Conservation (phyloP, 2,888 invertebrate genomes). For the Machimus rusticus region DNA sequence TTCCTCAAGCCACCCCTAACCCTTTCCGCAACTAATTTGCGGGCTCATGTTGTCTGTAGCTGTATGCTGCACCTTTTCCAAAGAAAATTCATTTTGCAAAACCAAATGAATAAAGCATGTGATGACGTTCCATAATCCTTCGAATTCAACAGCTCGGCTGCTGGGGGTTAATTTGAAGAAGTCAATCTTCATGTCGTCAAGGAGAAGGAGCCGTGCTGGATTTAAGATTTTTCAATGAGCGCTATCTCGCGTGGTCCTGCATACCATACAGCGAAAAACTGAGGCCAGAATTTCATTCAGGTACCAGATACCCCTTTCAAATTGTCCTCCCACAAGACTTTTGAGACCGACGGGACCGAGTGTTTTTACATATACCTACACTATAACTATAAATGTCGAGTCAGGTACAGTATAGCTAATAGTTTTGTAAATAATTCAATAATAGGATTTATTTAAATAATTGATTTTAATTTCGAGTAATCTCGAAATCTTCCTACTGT, state of each 20-base stretch:
- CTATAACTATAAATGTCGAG: no score
- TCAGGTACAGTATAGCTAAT: no score
- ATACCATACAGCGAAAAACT: neutral
- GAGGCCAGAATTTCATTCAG: neutral
- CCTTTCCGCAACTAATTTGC: neutral
- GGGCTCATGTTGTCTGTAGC: neutral
- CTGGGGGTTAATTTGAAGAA: neutral
- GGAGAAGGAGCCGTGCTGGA: neutral
- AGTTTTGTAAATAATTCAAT: no score
- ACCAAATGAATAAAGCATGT: neutral
- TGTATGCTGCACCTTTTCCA: neutral
- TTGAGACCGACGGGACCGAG: neutral
- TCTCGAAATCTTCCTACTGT: no score
- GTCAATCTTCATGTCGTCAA: neutral
- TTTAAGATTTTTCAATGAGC: neutral
- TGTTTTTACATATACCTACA: neutral
- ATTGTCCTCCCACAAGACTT: neutral
- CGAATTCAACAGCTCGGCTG: neutral
- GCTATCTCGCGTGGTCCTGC: neutral
- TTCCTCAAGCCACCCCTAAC: neutral
- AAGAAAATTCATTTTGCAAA: neutral
- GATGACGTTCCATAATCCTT: neutral
- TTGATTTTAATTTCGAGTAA: no score
- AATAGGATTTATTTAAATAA: no score
- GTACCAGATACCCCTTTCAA: neutral